Percentiles rank a stretch among this genome's conserved stretches.
These are phyloP conservation scores for Hucho hucho DNA, from an alignment of 2,113 vertebrate species.

Conservation along the genomic window DNA sequence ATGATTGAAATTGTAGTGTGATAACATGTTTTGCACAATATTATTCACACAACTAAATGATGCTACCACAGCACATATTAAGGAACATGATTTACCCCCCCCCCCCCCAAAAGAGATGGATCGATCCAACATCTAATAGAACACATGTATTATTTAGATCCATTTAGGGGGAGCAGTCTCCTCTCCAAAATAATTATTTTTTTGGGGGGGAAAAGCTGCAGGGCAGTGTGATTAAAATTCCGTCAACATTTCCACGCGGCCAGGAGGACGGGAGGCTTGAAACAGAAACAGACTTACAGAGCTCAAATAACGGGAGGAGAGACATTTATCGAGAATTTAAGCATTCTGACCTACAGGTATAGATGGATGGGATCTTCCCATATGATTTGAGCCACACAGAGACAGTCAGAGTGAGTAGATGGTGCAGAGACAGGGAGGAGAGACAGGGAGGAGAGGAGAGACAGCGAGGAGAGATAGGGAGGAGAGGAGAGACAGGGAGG, in stretches of 20 bases:
- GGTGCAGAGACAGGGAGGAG: background rate
- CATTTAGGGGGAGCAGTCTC: background rate
- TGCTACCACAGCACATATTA: too few species aligned
- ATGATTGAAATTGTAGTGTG: too few species aligned
- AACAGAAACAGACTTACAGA: too few species aligned
- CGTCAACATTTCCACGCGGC: too few species aligned
- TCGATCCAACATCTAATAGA: background rate
- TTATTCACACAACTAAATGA: too few species aligned
- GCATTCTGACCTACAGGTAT: background rate
- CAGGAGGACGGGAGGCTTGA: too few species aligned
- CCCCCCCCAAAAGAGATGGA: too few species aligned
- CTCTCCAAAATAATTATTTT: background rate
- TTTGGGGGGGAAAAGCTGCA: constrained; percentile 10
- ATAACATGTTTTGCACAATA: too few species aligned
- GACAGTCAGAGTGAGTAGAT: background rate
- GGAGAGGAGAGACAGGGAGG: too few species aligned
- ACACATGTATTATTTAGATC: constrained; percentile 5
- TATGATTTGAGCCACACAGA: background rate
- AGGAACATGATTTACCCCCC: too few species aligned
- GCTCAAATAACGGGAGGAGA: background rate
- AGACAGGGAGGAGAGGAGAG: background rate
- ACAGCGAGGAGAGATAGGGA: too few species aligned
- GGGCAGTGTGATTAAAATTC: constrained; percentile 10
- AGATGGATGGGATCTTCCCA: background rate
- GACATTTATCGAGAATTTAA: background rate